Base-by-base conservation (phyloP, 2,888 invertebrate species). In the Amiota minor region DNA sequence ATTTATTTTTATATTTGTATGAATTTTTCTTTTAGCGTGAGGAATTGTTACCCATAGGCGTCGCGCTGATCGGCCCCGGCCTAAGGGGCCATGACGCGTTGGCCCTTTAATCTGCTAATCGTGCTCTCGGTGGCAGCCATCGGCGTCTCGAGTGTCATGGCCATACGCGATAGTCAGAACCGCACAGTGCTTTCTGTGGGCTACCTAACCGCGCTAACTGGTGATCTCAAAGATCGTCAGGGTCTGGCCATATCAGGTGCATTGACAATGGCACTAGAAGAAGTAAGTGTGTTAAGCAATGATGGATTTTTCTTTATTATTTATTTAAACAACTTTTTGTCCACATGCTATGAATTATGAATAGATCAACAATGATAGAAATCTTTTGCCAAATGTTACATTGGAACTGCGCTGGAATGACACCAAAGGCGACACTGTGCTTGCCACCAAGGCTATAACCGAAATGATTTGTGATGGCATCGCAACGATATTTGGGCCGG, bases 401-500 rank as follows among this genome's bases (percentile, higher is more conserved):
- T 90, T 97, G 83, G 90, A 91, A 77, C 89, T 96, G 89, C 92
- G 93, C 88, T 97, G 95, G 95, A 93, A 93, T 89, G 97, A 97
- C 91, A 96, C 96, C 68, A 92, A 93, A 88, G 96, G 96, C 77
- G 96, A 97, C 83, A 96, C 96, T 65, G 94, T 96, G 84, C 91
- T 93, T 80, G 95, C 97, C 77, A 97, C 97, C 68, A 92, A 93
- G 81, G 93, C 94, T 81, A 93, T 98, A 90, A 96, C 96, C 47
- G 94, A 97, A 89, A 97, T 97, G 96, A 94, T 97, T 89, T 97
- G 96, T 89, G 92, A 94, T 72, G 95, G 96, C 70, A 96, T 97
- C 72, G 93, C 95, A 49, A 97, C 96, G 70, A 97, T 98, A 92
- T 97, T 98, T 89, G 98, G 98, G 4, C 98, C 98, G 2, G 98